phyloP scores from a whole-genome alignment of 1,140 invertebrate genomes.

The Geopemphigus sp. region DNA sequence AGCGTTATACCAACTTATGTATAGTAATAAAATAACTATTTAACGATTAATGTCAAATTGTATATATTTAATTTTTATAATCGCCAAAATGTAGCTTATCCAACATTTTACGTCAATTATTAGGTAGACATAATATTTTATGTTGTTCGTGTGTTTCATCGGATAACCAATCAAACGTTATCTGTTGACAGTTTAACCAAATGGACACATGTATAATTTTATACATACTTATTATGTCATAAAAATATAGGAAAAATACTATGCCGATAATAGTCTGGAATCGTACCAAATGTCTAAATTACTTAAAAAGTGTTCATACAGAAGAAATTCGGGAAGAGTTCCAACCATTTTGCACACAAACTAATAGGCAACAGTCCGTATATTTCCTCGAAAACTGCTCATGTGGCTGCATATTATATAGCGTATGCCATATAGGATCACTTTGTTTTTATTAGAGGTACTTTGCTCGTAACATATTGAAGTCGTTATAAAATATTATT shows the following conservation, averaged over 20 bases:
- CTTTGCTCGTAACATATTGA: not conserved
- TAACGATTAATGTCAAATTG: too few relatives aligned
- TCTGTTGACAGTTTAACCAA: too few relatives aligned
- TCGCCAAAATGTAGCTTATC: too few relatives aligned
- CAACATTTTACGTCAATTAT: too few relatives aligned
- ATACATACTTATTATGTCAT: not conserved
- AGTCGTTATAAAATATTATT: not conserved
- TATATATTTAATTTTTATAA: too few relatives aligned
- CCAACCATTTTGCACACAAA: conserved; percentile 24
- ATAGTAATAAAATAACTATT: too few relatives aligned
- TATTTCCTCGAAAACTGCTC: not conserved
- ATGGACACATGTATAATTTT: not conserved
- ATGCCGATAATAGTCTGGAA: conserved; percentile 23
- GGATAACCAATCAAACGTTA: too few relatives aligned
- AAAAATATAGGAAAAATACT: conserved; percentile 2
- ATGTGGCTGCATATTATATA: not conserved
- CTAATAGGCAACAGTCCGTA: not conserved
- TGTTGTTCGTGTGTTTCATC: too few relatives aligned
- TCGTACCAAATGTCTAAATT: conserved; percentile 9
- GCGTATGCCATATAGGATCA: not conserved
- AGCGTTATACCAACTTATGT: too few relatives aligned
- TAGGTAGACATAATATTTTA: too few relatives aligned
- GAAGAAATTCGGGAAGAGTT: conserved; percentile 9
- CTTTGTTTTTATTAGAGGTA: not conserved
- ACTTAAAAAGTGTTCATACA: not conserved